These are phyloP conservation scores for Hyaena hyaena DNA, from an alignment of 2,113 vertebrate genomes.

Conservation along the genomic window DNA sequence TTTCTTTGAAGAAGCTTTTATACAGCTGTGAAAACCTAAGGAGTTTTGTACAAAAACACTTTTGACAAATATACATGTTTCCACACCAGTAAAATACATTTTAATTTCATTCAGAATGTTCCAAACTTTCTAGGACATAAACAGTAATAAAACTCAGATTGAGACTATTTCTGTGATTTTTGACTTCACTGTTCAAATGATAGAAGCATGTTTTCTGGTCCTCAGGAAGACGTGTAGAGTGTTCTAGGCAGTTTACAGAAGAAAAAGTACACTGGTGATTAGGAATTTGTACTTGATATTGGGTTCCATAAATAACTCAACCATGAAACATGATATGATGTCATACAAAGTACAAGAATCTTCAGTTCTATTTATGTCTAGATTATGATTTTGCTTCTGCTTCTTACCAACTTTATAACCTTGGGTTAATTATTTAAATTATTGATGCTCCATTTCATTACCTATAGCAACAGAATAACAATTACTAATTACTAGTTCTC, in stretches of 20 bases:
- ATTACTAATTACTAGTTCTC: neutral
- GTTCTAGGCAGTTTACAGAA: slow-evolving; percentile 3
- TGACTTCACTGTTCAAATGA: slow-evolving; percentile 42
- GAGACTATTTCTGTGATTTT: slow-evolving; percentile 64
- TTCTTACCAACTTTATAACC: neutral
- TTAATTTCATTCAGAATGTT: slow-evolving; percentile 76
- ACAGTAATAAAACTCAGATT: slow-evolving; percentile 67
- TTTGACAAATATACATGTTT: slow-evolving; percentile 80
- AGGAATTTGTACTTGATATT: neutral
- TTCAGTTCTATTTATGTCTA: neutral
- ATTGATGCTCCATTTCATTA: neutral
- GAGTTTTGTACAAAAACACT: slow-evolving; percentile 74
- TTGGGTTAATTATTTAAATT: neutral
- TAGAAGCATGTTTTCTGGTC: neutral
- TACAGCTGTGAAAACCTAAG: slow-evolving; percentile 78
- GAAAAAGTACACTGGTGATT: neutral
- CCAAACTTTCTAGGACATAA: slow-evolving; percentile 54
- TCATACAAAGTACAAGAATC: neutral
- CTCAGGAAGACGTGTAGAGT: neutral
- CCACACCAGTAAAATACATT: slow-evolving; percentile 66
- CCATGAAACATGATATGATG: neutral
- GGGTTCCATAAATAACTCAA: neutral
- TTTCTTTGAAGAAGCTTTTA: slow-evolving; percentile 72
- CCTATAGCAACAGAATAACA: neutral
- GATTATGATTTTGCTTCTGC: neutral